phyloP scores from a whole-genome alignment of 2,113 vertebrate genomes.

The Heterocephalus glaber region DNA sequence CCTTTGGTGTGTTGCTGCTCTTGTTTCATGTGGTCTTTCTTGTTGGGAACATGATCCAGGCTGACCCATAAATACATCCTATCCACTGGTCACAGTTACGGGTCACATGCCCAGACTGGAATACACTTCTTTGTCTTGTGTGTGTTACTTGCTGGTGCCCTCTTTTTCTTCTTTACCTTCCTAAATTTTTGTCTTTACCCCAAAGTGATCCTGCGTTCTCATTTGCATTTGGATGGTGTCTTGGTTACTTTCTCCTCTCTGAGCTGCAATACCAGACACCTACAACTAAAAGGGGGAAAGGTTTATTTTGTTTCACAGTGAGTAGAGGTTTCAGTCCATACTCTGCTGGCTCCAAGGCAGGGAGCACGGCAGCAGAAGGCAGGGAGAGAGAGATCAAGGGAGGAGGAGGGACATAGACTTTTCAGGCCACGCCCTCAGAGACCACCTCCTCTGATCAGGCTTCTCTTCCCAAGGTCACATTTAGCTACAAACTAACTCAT shows the following conservation, averaged over 20 bases:
- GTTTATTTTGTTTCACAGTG: background rate
- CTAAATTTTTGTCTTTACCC: background rate
- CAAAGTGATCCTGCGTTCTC: constrained; percentile 20
- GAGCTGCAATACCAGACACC: background rate
- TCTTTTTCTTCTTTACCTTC: constrained; percentile 3
- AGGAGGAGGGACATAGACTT: background rate
- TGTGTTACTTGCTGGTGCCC: background rate
- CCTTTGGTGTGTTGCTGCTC: background rate
- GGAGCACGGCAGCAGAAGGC: background rate
- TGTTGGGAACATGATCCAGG: background rate
- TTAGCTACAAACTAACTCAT: too few species aligned
- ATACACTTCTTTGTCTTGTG: background rate
- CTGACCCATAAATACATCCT: background rate
- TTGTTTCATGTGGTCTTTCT: background rate
- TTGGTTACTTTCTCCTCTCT: background rate
- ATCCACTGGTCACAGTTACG: background rate
- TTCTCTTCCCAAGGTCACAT: too few species aligned
- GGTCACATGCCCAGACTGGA: background rate
- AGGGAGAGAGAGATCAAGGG: background rate
- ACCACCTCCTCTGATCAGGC: too few species aligned
- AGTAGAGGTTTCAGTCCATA: background rate
- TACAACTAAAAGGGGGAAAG: too few species aligned
- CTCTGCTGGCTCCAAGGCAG: background rate
- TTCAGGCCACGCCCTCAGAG: too few species aligned
- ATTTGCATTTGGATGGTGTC: background rate